Evolutionary conservation across 2,888 invertebrate genomes (phyloP).

Genomic region (Agrilus biguttatus): DNA sequence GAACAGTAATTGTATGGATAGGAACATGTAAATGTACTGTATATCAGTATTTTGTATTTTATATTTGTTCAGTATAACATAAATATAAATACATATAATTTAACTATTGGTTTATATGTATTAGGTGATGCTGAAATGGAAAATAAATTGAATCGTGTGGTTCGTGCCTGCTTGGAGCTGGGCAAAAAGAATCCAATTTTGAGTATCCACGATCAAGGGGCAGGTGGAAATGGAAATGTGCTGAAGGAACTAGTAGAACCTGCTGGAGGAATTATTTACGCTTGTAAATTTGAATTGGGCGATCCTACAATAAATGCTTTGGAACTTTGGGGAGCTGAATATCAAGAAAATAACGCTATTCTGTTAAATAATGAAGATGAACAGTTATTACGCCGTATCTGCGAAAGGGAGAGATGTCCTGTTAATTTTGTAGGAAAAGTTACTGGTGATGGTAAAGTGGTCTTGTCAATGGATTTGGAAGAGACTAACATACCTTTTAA

Average conservation of each 20-base stretch:
- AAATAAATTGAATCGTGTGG: slow-evolving; percentile 87
- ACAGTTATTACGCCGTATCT: slow-evolving; percentile 51
- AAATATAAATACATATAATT: too few relatives aligned
- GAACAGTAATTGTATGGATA: neutral
- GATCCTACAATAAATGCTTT: slow-evolving; percentile 87
- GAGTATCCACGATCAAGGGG: slow-evolving; percentile 97
- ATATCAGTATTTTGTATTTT: too few relatives aligned
- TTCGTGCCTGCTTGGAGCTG: slow-evolving; percentile 82
- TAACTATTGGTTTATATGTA: slow-evolving; percentile 10
- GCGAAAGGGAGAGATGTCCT: slow-evolving; percentile 79
- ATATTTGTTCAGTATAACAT: too few relatives aligned
- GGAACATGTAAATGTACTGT: neutral
- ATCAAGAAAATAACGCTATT: slow-evolving; percentile 90
- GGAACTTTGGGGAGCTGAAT: slow-evolving; percentile 97
- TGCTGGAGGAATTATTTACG: slow-evolving; percentile 80
- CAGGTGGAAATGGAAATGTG: slow-evolving; percentile 97
- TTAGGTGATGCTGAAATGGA: slow-evolving; percentile 93
- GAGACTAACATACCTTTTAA: slow-evolving; percentile 60
- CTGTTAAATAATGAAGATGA: slow-evolving; percentile 58
- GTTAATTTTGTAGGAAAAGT: slow-evolving; percentile 87
- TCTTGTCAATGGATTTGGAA: slow-evolving; percentile 50
- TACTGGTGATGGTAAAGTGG: slow-evolving; percentile 65
- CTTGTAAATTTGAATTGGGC: slow-evolving; percentile 75
- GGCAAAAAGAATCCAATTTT: slow-evolving; percentile 71
- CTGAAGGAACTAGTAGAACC: slow-evolving; percentile 94